These are phyloP conservation scores for Lepidonotus clava DNA, from an alignment of 2,888 invertebrate genomes.

Conservation along the genomic window DNA sequence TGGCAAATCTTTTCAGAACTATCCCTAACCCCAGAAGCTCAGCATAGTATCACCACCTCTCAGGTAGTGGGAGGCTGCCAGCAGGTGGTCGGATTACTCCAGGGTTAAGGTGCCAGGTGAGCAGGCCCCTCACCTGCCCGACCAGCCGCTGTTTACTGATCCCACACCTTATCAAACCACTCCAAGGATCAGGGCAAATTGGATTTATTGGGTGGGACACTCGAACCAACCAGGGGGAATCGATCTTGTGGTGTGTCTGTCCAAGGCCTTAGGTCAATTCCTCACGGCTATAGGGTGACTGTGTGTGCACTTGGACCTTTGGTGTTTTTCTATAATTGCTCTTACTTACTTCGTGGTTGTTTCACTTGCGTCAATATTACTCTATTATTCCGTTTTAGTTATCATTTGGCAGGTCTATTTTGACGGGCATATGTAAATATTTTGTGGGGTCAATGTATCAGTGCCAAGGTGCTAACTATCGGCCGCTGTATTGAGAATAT, in stretches of 20 bases:
- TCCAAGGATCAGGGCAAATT: background rate
- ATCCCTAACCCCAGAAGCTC: background rate
- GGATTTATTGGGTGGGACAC: background rate
- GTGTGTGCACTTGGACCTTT: background rate
- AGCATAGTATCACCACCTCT: background rate
- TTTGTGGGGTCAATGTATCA: too few species aligned
- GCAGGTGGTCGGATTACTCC: background rate
- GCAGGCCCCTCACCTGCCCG: background rate
- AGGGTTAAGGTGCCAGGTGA: background rate
- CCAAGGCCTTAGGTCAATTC: background rate
- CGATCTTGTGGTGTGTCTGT: background rate
- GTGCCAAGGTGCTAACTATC: too few species aligned
- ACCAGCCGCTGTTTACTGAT: background rate
- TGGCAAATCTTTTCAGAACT: background rate
- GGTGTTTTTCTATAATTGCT: background rate
- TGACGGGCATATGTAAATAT: too few species aligned
- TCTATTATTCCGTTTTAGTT: background rate
- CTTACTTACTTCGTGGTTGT: background rate
- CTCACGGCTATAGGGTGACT: background rate
- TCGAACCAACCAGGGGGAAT: background rate
- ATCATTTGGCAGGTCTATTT: too few species aligned
- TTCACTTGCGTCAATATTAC: background rate
- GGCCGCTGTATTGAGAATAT: too few species aligned
- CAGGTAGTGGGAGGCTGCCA: background rate
- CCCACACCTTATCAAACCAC: background rate